phyloP scores from a whole-genome alignment of 2,113 vertebrate species.

The Paradoxurus hermaphroditus region DNA sequence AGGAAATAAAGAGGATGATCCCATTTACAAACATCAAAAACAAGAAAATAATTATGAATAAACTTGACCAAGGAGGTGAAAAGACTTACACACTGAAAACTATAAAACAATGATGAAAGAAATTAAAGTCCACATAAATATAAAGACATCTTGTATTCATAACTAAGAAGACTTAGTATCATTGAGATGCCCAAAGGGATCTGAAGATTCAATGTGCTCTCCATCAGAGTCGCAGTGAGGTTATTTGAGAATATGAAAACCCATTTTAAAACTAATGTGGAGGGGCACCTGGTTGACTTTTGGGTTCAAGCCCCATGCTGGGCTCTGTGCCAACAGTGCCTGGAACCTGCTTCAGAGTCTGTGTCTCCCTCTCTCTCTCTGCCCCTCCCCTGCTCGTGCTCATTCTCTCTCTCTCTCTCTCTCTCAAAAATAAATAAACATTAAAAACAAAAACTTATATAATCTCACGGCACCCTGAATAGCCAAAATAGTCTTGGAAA shows the following conservation, averaged over 20 bases:
- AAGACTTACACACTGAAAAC: background rate
- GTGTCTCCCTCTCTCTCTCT: too few species aligned
- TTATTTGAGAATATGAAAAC: background rate
- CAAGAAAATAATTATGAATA: background rate
- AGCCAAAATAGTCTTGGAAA: background rate
- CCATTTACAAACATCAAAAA: background rate
- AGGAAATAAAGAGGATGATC: background rate
- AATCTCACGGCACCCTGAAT: background rate
- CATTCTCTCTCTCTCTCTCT: too few species aligned
- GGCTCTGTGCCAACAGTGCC: too few species aligned
- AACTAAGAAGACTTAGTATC: background rate
- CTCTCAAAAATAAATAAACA: too few species aligned
- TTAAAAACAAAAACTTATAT: background rate
- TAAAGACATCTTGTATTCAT: background rate
- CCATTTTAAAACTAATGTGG: background rate
- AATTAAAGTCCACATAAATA: background rate
- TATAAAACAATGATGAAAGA: background rate
- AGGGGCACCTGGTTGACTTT: background rate
- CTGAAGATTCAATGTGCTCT: background rate
- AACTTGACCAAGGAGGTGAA: background rate
- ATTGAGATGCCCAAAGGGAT: background rate
- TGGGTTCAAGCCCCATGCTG: too few species aligned
- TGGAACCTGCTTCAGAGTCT: too few species aligned
- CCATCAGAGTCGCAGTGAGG: background rate
- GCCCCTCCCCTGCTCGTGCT: too few species aligned